Evolutionary conservation across 2,113 vertebrate species (phyloP).

Genomic region (Orthonyx spaldingii): DNA sequence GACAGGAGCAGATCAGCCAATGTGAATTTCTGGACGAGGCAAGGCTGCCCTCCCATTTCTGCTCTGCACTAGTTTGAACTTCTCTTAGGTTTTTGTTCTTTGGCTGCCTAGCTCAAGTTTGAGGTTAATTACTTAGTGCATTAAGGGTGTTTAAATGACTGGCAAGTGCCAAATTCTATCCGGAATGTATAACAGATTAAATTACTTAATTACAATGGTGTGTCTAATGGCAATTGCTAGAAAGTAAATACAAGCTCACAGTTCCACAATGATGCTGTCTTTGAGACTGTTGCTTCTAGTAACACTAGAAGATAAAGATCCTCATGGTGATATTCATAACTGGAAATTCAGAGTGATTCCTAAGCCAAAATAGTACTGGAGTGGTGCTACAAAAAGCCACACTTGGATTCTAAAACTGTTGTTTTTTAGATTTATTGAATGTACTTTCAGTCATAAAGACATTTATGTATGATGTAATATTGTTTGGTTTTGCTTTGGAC

Average conservation of each 20-base stretch:
- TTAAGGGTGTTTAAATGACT: not conserved
- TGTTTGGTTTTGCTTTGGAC: not conserved
- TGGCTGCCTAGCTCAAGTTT: not conserved
- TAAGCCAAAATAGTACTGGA: not conserved
- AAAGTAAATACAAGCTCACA: not conserved
- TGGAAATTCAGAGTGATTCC: not conserved
- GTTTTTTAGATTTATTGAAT: not conserved
- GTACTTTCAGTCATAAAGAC: not conserved
- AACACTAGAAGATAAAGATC: not conserved
- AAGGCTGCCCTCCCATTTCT: not conserved
- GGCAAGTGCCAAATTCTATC: not conserved
- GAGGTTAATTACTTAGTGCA: not conserved
- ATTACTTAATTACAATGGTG: not conserved
- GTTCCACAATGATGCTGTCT: not conserved
- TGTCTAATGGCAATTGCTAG: not conserved
- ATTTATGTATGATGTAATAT: not conserved
- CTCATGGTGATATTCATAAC: not conserved
- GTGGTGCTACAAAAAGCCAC: not conserved
- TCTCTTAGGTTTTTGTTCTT: slow-evolving; percentile 2
- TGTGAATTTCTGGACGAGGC: not conserved
- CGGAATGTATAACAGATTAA: not conserved
- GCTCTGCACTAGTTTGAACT: not conserved
- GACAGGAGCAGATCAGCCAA: not conserved
- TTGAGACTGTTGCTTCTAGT: not conserved
- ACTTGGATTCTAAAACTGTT: not conserved